A percentile compares a stretch with the other conserved stretches of the same genome.
phyloP scores from a whole-genome alignment of 2,888 invertebrate species.

The Dascillus cervinus region DNA sequence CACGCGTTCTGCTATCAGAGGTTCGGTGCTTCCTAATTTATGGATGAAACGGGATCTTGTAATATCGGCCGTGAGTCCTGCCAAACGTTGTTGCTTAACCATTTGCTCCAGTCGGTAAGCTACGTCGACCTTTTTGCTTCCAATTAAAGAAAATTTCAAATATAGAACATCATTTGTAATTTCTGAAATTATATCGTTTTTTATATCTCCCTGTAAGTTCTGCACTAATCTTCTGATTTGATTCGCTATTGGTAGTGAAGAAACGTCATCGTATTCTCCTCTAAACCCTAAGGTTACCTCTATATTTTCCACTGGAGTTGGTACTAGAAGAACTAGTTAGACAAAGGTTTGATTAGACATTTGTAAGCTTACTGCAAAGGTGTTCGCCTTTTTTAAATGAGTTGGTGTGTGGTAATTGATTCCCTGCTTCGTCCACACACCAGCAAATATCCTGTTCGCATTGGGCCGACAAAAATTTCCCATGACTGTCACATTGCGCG shows the following conservation, averaged over 20 bases:
- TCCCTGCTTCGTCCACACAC: slow-evolving; percentile 82
- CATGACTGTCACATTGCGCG: slow-evolving; percentile 57
- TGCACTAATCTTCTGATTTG: slow-evolving; percentile 44
- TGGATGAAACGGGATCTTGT: slow-evolving; percentile 58
- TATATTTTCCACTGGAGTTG: slow-evolving; percentile 67
- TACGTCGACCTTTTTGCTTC: slow-evolving; percentile 67
- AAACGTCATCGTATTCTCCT: slow-evolving; percentile 48
- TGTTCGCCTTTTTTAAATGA: slow-evolving; percentile 53
- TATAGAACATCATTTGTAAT: slow-evolving; percentile 46
- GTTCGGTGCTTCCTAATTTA: slow-evolving; percentile 39
- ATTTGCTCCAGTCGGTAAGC: slow-evolving; percentile 73
- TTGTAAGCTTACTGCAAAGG: slow-evolving; percentile 46
- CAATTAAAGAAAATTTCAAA: slow-evolving; percentile 59
- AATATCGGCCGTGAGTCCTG: slow-evolving; percentile 52
- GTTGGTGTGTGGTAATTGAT: slow-evolving; percentile 55
- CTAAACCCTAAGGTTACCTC: slow-evolving; percentile 67
- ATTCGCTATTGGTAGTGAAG: slow-evolving; percentile 44
- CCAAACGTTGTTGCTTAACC: slow-evolving; percentile 48
- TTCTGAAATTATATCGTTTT: slow-evolving; percentile 44
- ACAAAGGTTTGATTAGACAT: neutral
- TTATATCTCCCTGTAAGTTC: slow-evolving; percentile 40
- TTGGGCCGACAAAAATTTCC: slow-evolving; percentile 67
- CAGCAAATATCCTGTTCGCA: slow-evolving; percentile 68
- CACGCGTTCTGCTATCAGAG: slow-evolving; percentile 36
- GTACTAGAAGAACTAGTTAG: slow-evolving; percentile 41